phyloP scores from a whole-genome alignment of 2,113 vertebrate genomes.

The Clarias gariepinus region DNA sequence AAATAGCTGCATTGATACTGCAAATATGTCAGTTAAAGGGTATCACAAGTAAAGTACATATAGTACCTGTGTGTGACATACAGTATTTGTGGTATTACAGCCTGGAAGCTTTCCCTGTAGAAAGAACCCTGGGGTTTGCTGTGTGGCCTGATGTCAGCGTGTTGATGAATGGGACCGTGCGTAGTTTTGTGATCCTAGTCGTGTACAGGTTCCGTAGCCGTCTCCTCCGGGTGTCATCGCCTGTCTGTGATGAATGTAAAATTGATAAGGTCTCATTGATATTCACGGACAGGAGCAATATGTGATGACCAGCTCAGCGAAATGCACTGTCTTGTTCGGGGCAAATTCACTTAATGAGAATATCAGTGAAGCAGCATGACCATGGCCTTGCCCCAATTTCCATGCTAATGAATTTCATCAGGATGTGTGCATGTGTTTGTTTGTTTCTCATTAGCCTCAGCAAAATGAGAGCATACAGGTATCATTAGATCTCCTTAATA shows the following conservation, averaged over 20 bases:
- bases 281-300: slow-evolving; percentile 61
- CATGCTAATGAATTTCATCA: slow-evolving; percentile 70
- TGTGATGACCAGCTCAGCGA: slow-evolving; percentile 68
- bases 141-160: slow-evolving; percentile 30
- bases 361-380: slow-evolving; percentile 66
- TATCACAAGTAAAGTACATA: neutral
- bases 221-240: slow-evolving; percentile 34
- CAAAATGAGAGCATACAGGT: neutral
- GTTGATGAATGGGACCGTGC: slow-evolving; percentile 40
- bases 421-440: slow-evolving; percentile 62
- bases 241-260: slow-evolving; percentile 68
- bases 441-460: slow-evolving; percentile 65
- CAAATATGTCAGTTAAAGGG: neutral
- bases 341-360: slow-evolving; percentile 75
- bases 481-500: neutral
- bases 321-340: slow-evolving; percentile 64
- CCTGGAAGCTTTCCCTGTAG: slow-evolving; percentile 29
- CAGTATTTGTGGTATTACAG: neutral
- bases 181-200: slow-evolving; percentile 20
- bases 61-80: neutral
- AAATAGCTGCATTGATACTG: neutral
- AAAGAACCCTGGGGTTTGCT: slow-evolving; percentile 23
- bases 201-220: slow-evolving; percentile 33
- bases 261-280: slow-evolving; percentile 74
- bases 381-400: slow-evolving; percentile 66